Evolutionary conservation across 2,797 vertebrate species (phyloP), one percentile per base, ranked within the genome.

Genomic region (Naso thynnoides): DNA sequence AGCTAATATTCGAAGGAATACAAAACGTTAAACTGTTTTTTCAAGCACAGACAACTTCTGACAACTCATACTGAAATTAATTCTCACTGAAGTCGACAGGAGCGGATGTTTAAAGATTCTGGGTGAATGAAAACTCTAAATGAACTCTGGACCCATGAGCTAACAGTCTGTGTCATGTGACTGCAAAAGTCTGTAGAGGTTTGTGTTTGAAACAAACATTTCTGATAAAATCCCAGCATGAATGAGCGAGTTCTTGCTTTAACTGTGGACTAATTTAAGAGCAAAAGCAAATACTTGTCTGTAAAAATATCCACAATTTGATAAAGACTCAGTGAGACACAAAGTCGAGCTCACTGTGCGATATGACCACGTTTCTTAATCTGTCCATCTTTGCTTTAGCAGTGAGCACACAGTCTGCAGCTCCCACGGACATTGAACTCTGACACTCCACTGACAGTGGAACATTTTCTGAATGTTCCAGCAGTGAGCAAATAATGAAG

Each of bases 161-260:
- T 11, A 47, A 7, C 41, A 16, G 31, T 18, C 21, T 18, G 8
- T 2, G 18, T 19, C 2, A 42, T 11, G 19, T 3, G 19, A 23
- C 15, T 18, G n/a, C 21, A 13, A 1, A 47, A 26, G 16, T 50
- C 9, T 8, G 15, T 15, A 11, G 1, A 47, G 19, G 16, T 50
- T 6, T 42, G 48, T 33, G 27, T 44, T 33, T 3, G 6, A 8
- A 62, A 16, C 3, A 16, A 21, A 38, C 9, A 3, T 23, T 10
- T 5, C 29, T 23, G 54, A 56, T 55, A 15, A 29, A n/a, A 60
- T 31, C 7, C 23, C 18, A 47, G n/a, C 14, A 11, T 6, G 29
- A n/a, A 21, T 21, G 16, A 19, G 26, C 2, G 0, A 10, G 16
- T n/a, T n/a, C n/a, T n/a, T n/a, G 1, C 2, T 21, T 9, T 4